Percentiles rank a stretch among this genome's conserved stretches.
Conservation (phyloP, 2,113 vertebrate species). For the Narcine bancroftii region DNA sequence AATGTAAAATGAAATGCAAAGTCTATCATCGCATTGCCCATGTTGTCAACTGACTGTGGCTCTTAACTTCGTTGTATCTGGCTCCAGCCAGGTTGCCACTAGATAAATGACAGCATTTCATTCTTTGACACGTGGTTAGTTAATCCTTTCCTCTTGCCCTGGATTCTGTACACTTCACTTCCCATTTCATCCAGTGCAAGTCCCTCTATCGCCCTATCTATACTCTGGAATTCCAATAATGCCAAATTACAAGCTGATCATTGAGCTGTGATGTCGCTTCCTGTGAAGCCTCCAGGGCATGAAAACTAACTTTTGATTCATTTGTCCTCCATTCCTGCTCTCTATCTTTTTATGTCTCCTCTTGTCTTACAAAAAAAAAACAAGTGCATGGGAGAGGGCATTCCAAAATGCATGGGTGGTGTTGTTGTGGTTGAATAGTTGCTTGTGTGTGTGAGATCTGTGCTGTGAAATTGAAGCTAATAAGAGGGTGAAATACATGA, state of each 20-base stretch:
- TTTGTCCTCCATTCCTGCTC: not conserved
- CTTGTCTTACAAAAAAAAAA: not conserved
- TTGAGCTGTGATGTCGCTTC: too few species aligned
- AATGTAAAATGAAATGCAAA: too few species aligned
- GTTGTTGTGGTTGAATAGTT: not conserved
- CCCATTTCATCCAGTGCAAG: not conserved
- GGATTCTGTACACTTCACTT: not conserved
- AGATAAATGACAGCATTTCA: not conserved
- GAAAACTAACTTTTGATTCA: too few species aligned
- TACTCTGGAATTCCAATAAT: not conserved
- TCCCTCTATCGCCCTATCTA: not conserved
- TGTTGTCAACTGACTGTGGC: not conserved
- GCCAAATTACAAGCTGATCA: not conserved
- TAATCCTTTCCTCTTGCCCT: not conserved
- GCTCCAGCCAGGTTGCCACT: too few species aligned
- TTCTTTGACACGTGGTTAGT: not conserved
- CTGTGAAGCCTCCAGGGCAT: too few species aligned
- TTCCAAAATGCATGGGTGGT: not conserved
- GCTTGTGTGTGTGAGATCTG: not conserved
- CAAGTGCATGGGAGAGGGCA: not conserved
- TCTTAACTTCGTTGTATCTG: not conserved
- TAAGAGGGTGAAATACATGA: not conserved
- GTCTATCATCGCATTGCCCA: too few species aligned
- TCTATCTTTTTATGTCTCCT: not conserved
- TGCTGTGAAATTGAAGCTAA: not conserved